These are phyloP conservation scores for Myotis planiceps DNA, from an alignment of 2,797 vertebrate species.

Conservation along the genomic window DNA sequence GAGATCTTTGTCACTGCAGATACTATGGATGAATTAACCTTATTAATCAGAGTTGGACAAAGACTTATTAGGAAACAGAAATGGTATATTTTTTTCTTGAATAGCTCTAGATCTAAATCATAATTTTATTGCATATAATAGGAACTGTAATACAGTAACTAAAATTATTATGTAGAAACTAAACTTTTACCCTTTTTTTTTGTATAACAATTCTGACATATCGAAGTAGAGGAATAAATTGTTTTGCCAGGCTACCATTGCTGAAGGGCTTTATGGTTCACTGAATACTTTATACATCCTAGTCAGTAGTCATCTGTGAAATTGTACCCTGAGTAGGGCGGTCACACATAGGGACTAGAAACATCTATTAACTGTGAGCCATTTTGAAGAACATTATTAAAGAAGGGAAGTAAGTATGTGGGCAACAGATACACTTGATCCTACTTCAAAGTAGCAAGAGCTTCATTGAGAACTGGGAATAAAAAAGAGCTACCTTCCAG, in stretches of 20 bases:
- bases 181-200: background rate
- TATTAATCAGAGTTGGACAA: background rate
- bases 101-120: background rate
- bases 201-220: background rate
- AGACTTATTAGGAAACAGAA: background rate
- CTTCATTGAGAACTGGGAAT: background rate
- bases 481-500: background rate
- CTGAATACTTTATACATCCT: background rate
- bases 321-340: background rate
- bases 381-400: background rate
- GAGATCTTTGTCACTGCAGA: background rate
- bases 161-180: constrained; percentile 2
- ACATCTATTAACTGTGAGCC: background rate
- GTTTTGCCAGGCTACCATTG: background rate
- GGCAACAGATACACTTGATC: background rate
- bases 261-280: background rate
- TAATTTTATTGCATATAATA: background rate
- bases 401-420: background rate
- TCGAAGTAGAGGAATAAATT: background rate
- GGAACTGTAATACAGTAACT: background rate
- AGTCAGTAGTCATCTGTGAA: background rate
- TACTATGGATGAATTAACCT: background rate
- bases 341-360: background rate
- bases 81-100: background rate
- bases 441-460: background rate